These are phyloP conservation scores for Cyprinella venusta DNA, from an alignment of 2,797 vertebrate genomes.

Conservation along the genomic window DNA sequence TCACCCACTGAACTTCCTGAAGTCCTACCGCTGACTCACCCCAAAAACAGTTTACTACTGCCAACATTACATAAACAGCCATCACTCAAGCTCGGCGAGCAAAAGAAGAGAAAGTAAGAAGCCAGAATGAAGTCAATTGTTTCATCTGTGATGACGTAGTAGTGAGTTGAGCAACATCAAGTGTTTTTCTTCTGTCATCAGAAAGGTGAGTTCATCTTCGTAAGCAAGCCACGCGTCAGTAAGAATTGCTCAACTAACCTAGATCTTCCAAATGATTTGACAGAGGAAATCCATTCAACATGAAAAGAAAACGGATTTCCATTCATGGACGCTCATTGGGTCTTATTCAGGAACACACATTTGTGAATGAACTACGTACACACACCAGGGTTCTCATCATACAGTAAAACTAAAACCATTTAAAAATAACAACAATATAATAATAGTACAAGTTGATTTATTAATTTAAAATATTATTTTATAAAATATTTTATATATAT, in stretches of 20 bases:
- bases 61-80: slow-evolving; percentile 53
- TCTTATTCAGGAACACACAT: not conserved
- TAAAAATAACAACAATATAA: not conserved
- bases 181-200: not conserved
- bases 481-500: no score
- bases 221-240: slow-evolving; percentile 15
- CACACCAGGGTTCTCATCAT: not conserved
- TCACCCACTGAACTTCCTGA: slow-evolving; percentile 70
- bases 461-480: not conserved
- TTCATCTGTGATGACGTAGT: slow-evolving; percentile 53
- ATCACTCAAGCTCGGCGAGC: slow-evolving; percentile 31
- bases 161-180: slow-evolving; percentile 33
- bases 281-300: not conserved
- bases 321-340: not conserved
- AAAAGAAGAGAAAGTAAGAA: slow-evolving; percentile 45
- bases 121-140: slow-evolving; percentile 47
- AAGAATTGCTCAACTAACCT: slow-evolving; percentile 44
- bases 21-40: slow-evolving; percentile 71
- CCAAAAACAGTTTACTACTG: slow-evolving; percentile 51
- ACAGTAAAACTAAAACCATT: not conserved
- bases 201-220: slow-evolving; percentile 22
- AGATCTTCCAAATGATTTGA: slow-evolving; percentile 9
- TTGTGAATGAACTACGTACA: not conserved
- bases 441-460: not conserved
- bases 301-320: not conserved